These are phyloP conservation scores for Nannoperca australis DNA, from an alignment of 2,797 vertebrate genomes.

Conservation along the genomic window DNA sequence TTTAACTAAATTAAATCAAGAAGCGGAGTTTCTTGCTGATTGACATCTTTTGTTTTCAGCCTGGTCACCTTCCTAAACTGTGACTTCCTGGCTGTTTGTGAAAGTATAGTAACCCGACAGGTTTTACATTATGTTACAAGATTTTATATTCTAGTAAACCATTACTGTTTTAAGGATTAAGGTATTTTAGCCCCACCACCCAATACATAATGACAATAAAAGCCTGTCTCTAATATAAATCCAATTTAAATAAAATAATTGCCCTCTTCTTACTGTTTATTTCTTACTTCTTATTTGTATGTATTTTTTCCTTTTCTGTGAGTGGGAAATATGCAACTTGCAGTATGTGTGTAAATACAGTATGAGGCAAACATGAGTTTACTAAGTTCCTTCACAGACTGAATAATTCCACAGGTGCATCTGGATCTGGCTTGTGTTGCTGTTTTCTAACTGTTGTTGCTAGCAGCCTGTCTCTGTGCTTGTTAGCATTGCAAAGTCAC, in stretches of 20 bases:
- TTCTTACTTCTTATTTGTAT: neutral
- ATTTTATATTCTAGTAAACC: too few relatives aligned
- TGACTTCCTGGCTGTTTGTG: neutral
- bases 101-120: neutral
- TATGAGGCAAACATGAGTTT: neutral
- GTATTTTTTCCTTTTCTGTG: neutral
- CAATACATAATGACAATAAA: neutral
- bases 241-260: neutral
- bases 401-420: constrained; percentile 8
- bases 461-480: constrained; percentile 23
- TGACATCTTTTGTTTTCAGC: too few relatives aligned
- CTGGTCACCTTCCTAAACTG: neutral
- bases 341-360: neutral
- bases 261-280: neutral
- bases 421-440: constrained; percentile 11
- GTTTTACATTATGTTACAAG: too few relatives aligned
- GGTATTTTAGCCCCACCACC: too few relatives aligned
- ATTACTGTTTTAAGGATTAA: too few relatives aligned
- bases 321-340: neutral
- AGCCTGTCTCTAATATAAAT: neutral
- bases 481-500: constrained; percentile 42
- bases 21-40: too few relatives aligned
- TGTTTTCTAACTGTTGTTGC: constrained; percentile 1
- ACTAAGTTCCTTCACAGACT: neutral
- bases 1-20: neutral